These are phyloP conservation scores for Clusia tigrina DNA, from an alignment of 2,888 invertebrate genomes.

Conservation along the genomic window DNA sequence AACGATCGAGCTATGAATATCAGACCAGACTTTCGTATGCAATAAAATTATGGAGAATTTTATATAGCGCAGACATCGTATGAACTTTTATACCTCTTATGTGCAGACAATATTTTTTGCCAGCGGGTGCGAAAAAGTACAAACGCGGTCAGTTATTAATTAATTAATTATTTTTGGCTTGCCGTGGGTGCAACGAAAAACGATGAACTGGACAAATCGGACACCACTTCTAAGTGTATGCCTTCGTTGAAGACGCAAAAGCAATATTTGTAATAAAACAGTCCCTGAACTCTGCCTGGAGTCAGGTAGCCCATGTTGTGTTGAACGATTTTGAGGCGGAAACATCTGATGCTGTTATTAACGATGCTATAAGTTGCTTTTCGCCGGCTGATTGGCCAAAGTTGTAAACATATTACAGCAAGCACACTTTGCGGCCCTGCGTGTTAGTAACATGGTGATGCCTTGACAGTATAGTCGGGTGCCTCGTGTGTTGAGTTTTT, in stretches of 20 bases:
- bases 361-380: conserved; percentile 19
- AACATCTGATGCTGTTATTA: conserved; percentile 24
- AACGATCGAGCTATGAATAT: no score
- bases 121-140: no score
- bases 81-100: no score
- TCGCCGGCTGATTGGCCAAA: conserved; percentile 30
- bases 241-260: conserved; percentile 32
- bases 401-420: conserved; percentile 22
- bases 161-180: conserved; percentile 30
- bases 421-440: conserved; percentile 18
- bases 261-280: conserved; percentile 30
- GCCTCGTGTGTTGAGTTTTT: no score
- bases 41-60: no score
- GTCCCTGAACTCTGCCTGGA: conserved; percentile 1
- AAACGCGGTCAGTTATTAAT: no score
- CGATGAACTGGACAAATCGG: conserved; percentile 33
- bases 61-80: no score
- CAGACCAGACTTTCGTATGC: no score
- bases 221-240: conserved; percentile 33
- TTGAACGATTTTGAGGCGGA: conserved; percentile 9
- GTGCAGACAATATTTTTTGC: no score
- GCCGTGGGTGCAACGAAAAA: conserved; percentile 28
- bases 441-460: conserved; percentile 23
- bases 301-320: conserved; percentile 27
- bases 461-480: conserved; percentile 28